Base-by-base conservation (phyloP, 1,140 invertebrate species). In the Eciton burchellii region DNA sequence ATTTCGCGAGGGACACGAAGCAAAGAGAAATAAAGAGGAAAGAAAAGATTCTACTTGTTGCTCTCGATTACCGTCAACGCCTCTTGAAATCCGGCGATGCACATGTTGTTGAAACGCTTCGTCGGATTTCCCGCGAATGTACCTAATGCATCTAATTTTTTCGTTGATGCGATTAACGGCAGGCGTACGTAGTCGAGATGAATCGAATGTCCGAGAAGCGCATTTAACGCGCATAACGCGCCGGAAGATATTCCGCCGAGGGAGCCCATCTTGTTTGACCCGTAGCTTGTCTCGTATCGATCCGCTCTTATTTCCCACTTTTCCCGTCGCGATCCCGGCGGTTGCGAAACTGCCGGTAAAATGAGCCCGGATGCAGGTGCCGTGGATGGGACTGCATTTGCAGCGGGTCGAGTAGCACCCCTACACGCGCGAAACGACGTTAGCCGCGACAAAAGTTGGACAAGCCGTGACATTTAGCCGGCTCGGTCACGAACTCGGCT, bases 301-400 rank as follows among this genome's bases (percentile, higher is more conserved):
- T 19, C 47, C 29, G 16, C 16, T 45, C 66, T 21, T 43, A 70
- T 56, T 45, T 79, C 41, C 74, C 49, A 12, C 14, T 52, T 60
- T 77, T 29, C 9, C 24, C 21, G 6, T 43, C 68, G 60, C 62
- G 49, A 68, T 57, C n/a, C 43, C 8, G 8, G 35, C 47, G 35
- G 43, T 47, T 21, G 49, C 11, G 74, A 52, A 68, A 77, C 29
- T 29, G 47, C 16, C 24, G 74, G 49, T 43, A 56, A 79, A 79
- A 79, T 68, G 65, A 79, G 24, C 54, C 21, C 60, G 19, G 21
- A 14, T 49, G 29, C 43, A 19, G 21, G 14, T 45, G 35, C 74
- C 56, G 45, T 79, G 41, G 45, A 49, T 14, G 43, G 9, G 49
- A 77, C 21, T 79, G 49, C 68, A 56, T 70, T 65, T 54, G 60